Percentiles rank a stretch among this genome's conserved stretches.
phyloP scores from a whole-genome alignment of 1,140 invertebrate species.

The Papilio glaucus region DNA sequence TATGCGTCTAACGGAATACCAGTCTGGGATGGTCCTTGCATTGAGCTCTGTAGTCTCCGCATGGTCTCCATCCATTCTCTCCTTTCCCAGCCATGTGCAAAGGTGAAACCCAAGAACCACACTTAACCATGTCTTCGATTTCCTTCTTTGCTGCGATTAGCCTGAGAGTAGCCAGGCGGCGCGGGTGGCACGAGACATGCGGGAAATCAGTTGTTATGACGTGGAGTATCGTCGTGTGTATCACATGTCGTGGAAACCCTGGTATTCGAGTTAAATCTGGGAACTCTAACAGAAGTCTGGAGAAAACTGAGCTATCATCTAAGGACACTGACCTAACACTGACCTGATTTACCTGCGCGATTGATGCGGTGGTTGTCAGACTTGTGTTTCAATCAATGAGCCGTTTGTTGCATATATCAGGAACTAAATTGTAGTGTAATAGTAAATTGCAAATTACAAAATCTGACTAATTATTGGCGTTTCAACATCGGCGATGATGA shows the following conservation, averaged over 20 bases:
- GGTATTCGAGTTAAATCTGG: conserved; percentile 26
- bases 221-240: conserved; percentile 29
- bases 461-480: conserved; percentile 63
- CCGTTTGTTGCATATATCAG: conserved; percentile 39
- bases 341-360: not conserved
- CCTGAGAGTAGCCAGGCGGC: conserved; percentile 5
- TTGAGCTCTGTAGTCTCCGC: not conserved
- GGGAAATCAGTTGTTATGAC: conserved; percentile 34
- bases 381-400: conserved; percentile 25
- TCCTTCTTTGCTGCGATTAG: conserved; percentile 20
- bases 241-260: conserved; percentile 3
- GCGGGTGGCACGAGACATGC: conserved; percentile 29
- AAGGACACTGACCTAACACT: not conserved
- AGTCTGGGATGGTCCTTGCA: not conserved
- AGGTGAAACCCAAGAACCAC: not conserved
- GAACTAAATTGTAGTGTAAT: no score
- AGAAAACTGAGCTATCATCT: not conserved
- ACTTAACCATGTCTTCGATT: conserved; percentile 29
- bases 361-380: not conserved
- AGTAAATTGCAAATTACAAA: no score
- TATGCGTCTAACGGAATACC: not conserved
- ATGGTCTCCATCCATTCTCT: not conserved
- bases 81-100: not conserved
- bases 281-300: conserved; percentile 4
- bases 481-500: conserved; percentile 56